Evolutionary conservation across 92 coral and sea anemone genomes (phyloP).

Genomic region (Actinostola sp.): DNA sequence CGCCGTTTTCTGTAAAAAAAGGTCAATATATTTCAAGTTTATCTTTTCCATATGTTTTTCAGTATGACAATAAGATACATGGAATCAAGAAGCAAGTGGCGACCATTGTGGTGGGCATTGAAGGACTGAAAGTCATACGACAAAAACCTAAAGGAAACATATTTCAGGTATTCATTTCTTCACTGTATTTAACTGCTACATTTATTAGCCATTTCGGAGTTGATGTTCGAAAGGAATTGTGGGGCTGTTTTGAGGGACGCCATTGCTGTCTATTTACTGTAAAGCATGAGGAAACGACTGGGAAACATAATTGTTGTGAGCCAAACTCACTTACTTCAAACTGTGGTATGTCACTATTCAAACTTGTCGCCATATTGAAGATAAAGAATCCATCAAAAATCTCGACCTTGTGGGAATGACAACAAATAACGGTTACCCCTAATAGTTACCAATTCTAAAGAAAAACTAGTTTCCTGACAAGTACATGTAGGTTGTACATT

Average conservation of each 20-base stretch:
- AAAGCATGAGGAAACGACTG: too few species aligned
- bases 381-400: neutral
- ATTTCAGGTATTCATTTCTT: slow-evolving; percentile 23
- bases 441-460: too few species aligned
- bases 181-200: neutral
- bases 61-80: slow-evolving; percentile 91
- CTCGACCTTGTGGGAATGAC: too few species aligned
- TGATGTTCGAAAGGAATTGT: neutral
- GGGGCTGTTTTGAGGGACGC: too few species aligned
- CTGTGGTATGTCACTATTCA: too few species aligned
- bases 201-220: neutral
- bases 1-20: too few species aligned
- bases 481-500: too few species aligned
- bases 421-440: too few species aligned
- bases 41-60: slow-evolving; percentile 3
- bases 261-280: too few species aligned
- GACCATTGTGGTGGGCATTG: slow-evolving; percentile 71
- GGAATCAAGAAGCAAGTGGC: slow-evolving; percentile 79
- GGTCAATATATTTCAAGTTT: neutral
- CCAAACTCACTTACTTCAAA: too few species aligned
- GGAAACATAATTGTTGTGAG: too few species aligned
- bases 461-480: too few species aligned
- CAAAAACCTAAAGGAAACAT: slow-evolving; percentile 62
- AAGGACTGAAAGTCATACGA: slow-evolving; percentile 77
- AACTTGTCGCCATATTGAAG: neutral